Evolutionary conservation across 1,140 invertebrate genomes (phyloP), one percentile per base, ranked within the genome.

Genomic region (Lerema accius): DNA sequence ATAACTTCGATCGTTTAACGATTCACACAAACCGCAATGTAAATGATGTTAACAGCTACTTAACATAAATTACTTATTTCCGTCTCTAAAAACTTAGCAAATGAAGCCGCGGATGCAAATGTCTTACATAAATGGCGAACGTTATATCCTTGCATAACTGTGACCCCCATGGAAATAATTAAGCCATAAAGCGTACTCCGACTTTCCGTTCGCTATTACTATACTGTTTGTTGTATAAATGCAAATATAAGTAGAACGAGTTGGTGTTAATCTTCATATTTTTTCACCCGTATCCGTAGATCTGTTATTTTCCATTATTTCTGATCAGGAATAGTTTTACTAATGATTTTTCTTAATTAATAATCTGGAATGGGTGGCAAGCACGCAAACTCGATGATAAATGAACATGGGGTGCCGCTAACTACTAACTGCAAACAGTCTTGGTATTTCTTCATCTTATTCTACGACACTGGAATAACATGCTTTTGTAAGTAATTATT

Each of bases 301-400:
- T 42, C 51, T n/a, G 51, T 43, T 55, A 55, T 23, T 42, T 55
- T 55, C 26, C 39, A 28, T 55, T 40, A 42, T 53, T 37, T 40
- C 17, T 37, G 50, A 16, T 53, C 37, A 16, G 50, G 35, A 42
- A 53, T 40, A 53, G 50, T 53, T 53, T 53, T 40, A 37, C 17
- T 53, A 40, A 53, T 42, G 50, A 53, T 40, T 53, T 53, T 53
- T 53, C 50, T 53, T 53, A 42, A 53, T 53, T 53, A 53, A 53
- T 53, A 19, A 53, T 53, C 50, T 53, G 37, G 14, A 53, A 53
- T 53, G 50, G 50, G n/a, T 26, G 16, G 37, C 50, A 40, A 35
- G 50, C 50, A 53, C 50, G 50, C 50, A 40, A 53, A 40, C 50
- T 26, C 37, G 11, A 40, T 53, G 50, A 53, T 40, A 53, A 53